Percentiles rank a stretch among this genome's conserved stretches.
These are phyloP conservation scores for Corbicula japonica DNA, from an alignment of 2,888 invertebrate genomes.

Conservation along the genomic window DNA sequence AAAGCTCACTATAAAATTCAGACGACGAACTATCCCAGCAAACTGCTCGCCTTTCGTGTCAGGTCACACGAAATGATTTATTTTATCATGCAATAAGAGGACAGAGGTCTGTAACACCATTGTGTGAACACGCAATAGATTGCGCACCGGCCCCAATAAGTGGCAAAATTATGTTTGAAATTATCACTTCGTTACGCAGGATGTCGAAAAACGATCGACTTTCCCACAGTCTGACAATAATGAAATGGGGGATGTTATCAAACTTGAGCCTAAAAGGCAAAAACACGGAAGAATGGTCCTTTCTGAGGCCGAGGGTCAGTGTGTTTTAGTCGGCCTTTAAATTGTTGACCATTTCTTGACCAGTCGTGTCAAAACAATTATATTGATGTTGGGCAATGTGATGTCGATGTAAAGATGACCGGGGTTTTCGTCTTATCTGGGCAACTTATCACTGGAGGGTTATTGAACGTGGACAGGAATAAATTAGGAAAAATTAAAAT, in stretches of 20 bases:
- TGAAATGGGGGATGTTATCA: constrained; percentile 25
- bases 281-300: constrained; percentile 10
- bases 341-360: constrained; percentile 50
- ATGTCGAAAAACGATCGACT: constrained; percentile 47
- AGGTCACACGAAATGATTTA: too few species aligned
- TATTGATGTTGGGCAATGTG: constrained; percentile 55
- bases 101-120: not conserved
- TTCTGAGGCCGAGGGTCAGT: constrained; percentile 25
- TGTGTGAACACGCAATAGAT: constrained; percentile 8
- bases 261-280: constrained; percentile 31
- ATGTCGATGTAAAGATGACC: constrained; percentile 18
- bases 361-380: constrained; percentile 63
- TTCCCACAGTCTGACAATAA: constrained; percentile 63
- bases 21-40: too few species aligned
- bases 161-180: constrained; percentile 58
- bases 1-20: too few species aligned
- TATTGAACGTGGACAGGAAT: constrained; percentile 39
- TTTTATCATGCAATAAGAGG: too few species aligned
- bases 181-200: constrained; percentile 52
- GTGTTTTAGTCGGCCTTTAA: constrained; percentile 43
- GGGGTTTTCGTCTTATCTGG: constrained; percentile 38
- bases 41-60: too few species aligned
- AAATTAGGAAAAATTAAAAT: constrained; percentile 40
- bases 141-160: constrained; percentile 35
- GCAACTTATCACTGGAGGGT: constrained; percentile 26